A percentile compares a stretch with the other conserved stretches of the same genome.
Conservation (phyloP, 2,113 vertebrate species). For the Mus pahari region DNA sequence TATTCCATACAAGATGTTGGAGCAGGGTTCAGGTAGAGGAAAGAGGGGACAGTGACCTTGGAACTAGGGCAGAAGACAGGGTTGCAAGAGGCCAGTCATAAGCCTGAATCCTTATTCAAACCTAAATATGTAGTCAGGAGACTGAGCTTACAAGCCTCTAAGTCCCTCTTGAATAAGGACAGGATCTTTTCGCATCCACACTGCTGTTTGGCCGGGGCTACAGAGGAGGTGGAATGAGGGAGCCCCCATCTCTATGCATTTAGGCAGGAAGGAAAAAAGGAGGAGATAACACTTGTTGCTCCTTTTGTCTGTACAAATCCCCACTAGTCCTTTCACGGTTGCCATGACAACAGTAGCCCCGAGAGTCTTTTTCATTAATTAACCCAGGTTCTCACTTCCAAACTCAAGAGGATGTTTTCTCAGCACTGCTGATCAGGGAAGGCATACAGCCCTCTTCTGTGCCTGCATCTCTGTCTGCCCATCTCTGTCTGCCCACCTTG, state of each 20-base stretch:
- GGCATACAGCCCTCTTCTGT: background rate
- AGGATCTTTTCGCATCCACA: background rate
- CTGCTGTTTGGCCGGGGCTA: background rate
- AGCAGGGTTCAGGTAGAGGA: background rate
- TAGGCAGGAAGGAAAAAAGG: background rate
- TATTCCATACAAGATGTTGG: background rate
- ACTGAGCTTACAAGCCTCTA: background rate
- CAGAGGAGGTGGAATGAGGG: background rate
- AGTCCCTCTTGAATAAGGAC: background rate
- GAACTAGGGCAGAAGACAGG: background rate
- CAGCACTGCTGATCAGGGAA: background rate
- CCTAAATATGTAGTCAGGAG: background rate
- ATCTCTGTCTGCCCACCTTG: rapidly evolving
- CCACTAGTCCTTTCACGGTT: background rate
- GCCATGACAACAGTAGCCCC: background rate
- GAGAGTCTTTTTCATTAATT: background rate
- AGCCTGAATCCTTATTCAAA: background rate
- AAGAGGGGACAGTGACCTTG: no score
- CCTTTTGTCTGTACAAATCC: background rate
- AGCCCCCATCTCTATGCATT: no score
- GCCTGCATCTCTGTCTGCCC: background rate
- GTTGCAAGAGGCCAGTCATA: background rate
- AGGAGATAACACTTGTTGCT: background rate
- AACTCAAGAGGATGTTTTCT: background rate
- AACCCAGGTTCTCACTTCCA: background rate